A percentile compares a stretch with the other conserved stretches of the same genome.
Evolutionary conservation across 2,888 invertebrate species (phyloP).

Genomic region (Dicranocentrus wangi): DNA sequence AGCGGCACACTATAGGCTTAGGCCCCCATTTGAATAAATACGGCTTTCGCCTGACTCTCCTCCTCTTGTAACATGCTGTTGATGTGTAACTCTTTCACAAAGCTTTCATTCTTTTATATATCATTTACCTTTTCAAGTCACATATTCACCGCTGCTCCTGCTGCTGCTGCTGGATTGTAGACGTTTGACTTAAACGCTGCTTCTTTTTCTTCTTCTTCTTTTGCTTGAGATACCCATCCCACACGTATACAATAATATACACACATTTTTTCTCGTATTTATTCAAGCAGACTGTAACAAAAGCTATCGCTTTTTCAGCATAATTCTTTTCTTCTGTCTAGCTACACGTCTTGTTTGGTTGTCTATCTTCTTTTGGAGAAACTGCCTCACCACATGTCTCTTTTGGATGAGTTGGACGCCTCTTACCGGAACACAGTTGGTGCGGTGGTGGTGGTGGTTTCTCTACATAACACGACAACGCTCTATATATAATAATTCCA

Average conservation of each 20-base stretch:
- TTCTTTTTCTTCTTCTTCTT: background rate
- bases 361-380: conserved; percentile 57
- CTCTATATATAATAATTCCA: too few relatives aligned
- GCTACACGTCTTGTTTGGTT: conserved; percentile 61
- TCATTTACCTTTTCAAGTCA: conserved; percentile 5
- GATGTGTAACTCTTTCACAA: background rate
- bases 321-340: conserved; percentile 41
- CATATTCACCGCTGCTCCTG: background rate
- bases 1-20: too few relatives aligned
- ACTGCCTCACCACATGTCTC: conserved; percentile 53
- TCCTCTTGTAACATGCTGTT: background rate
- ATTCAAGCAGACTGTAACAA: conserved; percentile 53
- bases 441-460: background rate
- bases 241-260: background rate
- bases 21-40: background rate
- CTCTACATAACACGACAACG: conserved; percentile 15
- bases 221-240: background rate
- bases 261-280: conserved; percentile 2
- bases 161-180: conserved; percentile 1
- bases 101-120: background rate
- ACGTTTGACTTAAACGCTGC: conserved; percentile 13
- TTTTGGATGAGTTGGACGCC: conserved; percentile 53
- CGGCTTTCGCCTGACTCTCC: too few relatives aligned
- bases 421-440: conserved; percentile 33
- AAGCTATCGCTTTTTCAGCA: conserved; percentile 61